These are phyloP conservation scores for Nyctibius bracteatus DNA, from an alignment of 2,113 vertebrate species.

Conservation along the genomic window DNA sequence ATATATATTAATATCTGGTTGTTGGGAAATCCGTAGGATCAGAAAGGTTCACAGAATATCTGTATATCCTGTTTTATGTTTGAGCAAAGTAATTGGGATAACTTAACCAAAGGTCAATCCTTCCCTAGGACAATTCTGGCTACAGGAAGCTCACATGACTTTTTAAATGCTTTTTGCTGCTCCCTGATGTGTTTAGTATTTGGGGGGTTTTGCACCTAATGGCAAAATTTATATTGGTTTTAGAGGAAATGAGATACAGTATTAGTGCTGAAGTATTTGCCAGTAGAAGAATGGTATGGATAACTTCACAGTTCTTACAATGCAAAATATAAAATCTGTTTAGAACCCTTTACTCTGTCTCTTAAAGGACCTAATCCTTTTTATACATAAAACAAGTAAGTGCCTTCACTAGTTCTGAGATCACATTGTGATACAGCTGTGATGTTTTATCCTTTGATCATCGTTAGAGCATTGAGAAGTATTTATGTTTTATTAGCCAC, in stretches of 20 bases:
- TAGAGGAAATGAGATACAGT: background rate
- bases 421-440: background rate
- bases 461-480: background rate
- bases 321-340: background rate
- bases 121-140: background rate
- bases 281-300: background rate
- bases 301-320: background rate
- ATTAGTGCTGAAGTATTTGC: background rate
- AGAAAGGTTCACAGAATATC: background rate
- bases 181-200: background rate
- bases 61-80: background rate
- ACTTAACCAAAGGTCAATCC: background rate
- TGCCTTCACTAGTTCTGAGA: background rate
- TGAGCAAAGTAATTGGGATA: background rate
- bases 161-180: background rate
- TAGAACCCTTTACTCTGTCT: background rate
- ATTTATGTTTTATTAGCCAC: background rate
- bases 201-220: accelerated
- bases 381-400: background rate
- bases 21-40: background rate
- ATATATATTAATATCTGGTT: background rate
- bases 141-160: background rate
- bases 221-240: background rate
- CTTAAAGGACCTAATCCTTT: background rate
- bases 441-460: background rate